Conservation (phyloP, 2,113 vertebrate species). For the Neopipo cinnamomea region DNA sequence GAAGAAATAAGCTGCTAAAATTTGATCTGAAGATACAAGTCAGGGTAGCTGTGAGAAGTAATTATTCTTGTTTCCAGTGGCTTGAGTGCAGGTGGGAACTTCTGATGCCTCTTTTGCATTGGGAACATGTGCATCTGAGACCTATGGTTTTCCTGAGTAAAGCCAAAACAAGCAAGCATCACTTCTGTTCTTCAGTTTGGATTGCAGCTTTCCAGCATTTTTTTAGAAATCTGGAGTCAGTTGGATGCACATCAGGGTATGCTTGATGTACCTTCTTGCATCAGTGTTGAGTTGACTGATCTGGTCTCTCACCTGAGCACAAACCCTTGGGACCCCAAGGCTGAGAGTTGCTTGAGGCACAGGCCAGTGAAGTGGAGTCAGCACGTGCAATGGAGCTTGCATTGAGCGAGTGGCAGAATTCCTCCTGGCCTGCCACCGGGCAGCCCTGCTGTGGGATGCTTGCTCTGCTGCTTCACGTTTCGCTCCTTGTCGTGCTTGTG, state of each 20-base stretch:
- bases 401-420: neutral
- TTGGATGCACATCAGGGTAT: fast-evolving
- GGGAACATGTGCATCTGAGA: neutral
- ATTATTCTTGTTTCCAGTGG: neutral
- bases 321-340: neutral
- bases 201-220: neutral
- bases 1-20: neutral
- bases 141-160: neutral
- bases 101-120: neutral
- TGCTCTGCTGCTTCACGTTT: neutral
- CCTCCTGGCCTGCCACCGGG: neutral
- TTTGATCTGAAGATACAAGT: neutral
- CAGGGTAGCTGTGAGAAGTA: neutral
- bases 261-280: neutral
- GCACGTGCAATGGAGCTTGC: fast-evolving
- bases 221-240: neutral
- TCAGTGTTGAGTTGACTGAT: neutral
- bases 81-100: neutral
- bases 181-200: neutral
- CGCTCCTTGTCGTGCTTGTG: fast-evolving
- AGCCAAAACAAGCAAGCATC: neutral
- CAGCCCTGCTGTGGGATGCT: neutral
- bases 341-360: neutral
- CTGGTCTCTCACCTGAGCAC: neutral
- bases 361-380: fast-evolving